Conservation (phyloP, 2,888 invertebrate species). For the Latrodectus elegans region DNA sequence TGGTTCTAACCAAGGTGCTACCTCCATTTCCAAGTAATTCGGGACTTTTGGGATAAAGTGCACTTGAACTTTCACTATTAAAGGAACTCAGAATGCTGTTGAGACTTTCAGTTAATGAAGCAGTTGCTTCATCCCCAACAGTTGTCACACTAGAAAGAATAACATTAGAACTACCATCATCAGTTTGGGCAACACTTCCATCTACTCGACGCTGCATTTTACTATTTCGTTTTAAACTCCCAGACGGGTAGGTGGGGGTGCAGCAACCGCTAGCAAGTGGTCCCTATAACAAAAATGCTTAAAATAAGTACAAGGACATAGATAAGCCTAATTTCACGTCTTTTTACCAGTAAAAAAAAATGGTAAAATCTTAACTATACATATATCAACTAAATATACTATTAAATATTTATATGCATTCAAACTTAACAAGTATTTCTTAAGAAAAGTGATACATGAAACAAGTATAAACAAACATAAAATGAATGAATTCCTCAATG, state of each 20-base stretch:
- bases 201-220: constrained; percentile 70
- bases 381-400: too few species aligned
- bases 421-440: too few species aligned
- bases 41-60: not conserved
- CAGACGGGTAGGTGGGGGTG: constrained; percentile 65
- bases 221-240: constrained; percentile 70
- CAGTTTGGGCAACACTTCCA: constrained; percentile 69
- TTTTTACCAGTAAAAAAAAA: too few species aligned
- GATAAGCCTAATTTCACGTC: too few species aligned
- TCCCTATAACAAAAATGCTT: constrained; percentile 30
- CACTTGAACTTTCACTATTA: constrained; percentile 30
- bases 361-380: too few species aligned
- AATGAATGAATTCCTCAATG: too few species aligned
- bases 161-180: constrained; percentile 67
- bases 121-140: constrained; percentile 67
- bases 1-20: constrained; percentile 16
- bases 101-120: constrained; percentile 59
- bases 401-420: too few species aligned
- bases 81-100: constrained; percentile 62
- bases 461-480: too few species aligned
- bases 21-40: constrained; percentile 32
- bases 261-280: constrained; percentile 56
- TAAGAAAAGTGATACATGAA: too few species aligned
- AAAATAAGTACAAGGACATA: not conserved
- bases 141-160: constrained; percentile 70